Evolutionary conservation across 2,888 invertebrate genomes (phyloP), one percentile per base, ranked within the genome.

Genomic region (Drosophila parthenogenetica): DNA sequence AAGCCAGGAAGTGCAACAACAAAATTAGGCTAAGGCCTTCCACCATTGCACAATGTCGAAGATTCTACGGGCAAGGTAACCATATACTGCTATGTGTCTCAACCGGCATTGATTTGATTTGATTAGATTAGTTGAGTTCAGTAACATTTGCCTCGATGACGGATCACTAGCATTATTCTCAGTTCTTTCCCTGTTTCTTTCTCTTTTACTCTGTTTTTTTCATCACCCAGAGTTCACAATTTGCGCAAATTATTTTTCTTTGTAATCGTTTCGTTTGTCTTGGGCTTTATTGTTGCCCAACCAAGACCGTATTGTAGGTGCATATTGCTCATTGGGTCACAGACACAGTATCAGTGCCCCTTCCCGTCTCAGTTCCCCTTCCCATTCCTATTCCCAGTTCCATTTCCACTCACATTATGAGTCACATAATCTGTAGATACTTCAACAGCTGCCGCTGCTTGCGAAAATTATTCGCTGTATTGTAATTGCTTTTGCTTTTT

Each of bases 231-330:
- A 29, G 54, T 22, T 57, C 55, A 67, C 57, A 75, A 82, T 86
- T 83, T 83, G 89, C 83, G 87, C 82, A 83, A 88, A 83, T 83
- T 88, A 79, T 88, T 71, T 83, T 83, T 88, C 89, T 73, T 88
- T 83, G 89, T 83, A 83, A 83, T 83, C 87, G 82, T 65, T 66
- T 72, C 60, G 89, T 63, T 79, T 83, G 82, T 83, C 77, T 83
- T 83, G 86, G 68, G 65, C 65, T 73, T 79, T 65, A 80, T 88
- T 73, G 70, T 88, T 84, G 70, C 79, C 59, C 67, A 73, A 79
- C 64, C 71, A 37, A 54, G 50, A 43, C 66, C 73, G 55, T 54
- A 43, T 75, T 75, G 87, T 88, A 89, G 82, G 82, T 83, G 82
- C 89, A 84, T 25, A 77, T 80, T 88, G 87, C 89, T 88, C 88